Evolutionary conservation across 2,888 invertebrate species (phyloP).

Genomic region (Epistrophe eligans): DNA sequence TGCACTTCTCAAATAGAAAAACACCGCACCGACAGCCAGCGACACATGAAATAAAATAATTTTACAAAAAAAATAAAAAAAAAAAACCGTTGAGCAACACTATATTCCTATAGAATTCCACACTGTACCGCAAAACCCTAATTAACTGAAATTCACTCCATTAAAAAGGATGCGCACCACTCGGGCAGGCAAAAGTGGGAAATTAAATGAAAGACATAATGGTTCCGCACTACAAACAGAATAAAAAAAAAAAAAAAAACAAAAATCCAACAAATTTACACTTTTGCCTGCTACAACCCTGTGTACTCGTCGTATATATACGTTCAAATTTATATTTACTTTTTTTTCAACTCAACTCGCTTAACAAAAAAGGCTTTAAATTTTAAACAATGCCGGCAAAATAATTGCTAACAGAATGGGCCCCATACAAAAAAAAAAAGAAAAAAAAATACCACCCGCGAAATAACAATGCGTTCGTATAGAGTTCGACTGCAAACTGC

Average conservation of each 20-base stretch:
- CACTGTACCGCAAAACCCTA: constrained; percentile 61
- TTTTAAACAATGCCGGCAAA: constrained; percentile 64
- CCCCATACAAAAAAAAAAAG: not conserved
- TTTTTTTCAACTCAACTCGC: not conserved
- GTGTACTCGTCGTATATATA: not conserved
- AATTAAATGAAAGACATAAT: constrained; percentile 63
- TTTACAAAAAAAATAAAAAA: constrained; percentile 3
- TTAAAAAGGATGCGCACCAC: constrained; percentile 53
- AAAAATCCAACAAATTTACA: constrained; percentile 56
- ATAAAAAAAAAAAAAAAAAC: constrained; percentile 18
- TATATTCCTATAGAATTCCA: constrained; percentile 41
- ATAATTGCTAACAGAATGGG: constrained; percentile 54
- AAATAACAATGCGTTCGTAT: constrained; percentile 52
- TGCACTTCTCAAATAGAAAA: constrained; percentile 59
- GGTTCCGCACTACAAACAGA: constrained; percentile 35
- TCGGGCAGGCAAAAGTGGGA: constrained; percentile 47
- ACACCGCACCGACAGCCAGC: constrained; percentile 27
- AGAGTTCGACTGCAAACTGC: constrained; percentile 63
- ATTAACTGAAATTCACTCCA: constrained; percentile 72
- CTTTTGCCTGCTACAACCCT: constrained; percentile 40
- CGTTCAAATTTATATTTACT: constrained; percentile 3
- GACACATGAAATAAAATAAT: constrained; percentile 37
- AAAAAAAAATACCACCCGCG: constrained; percentile 12
- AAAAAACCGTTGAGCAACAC: constrained; percentile 22
- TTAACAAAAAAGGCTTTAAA: constrained; percentile 45